Evolutionary conservation across 2,113 vertebrate genomes (phyloP), one percentile per base, ranked within the genome.

Genomic region (Chunga burmeisteri): DNA sequence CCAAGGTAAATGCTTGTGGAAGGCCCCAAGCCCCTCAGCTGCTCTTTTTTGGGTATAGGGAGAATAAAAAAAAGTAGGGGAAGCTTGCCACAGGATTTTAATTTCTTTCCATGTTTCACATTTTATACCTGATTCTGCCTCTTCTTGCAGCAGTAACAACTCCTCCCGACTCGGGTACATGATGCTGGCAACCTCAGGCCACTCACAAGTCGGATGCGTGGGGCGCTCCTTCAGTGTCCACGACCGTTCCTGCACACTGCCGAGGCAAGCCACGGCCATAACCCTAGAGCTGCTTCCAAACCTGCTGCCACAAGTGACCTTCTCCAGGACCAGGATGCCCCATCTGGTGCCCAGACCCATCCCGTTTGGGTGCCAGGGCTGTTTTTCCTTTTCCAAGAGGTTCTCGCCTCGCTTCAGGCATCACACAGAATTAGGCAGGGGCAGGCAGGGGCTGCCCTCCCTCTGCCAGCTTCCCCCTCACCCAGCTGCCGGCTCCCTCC

Each of bases 121-220:
- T 73, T 40, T 68, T 52, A n/a, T 46, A 36, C 15, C 55, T 29
- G 34, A 46, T 84, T 81, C 36, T 88, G 46, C 52, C 47, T 67
- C 71, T 42, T 92, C 59, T 56, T 49, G 59, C 38, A 75, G 63
- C 65, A 65, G 32, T 25, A 59, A 52, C 55, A 50, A 20, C 13
- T 75, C 21, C n/a, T 72, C 47, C 38, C 3, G 15, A 3, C 27
- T 56, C 3, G 1, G 38, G 18, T 40, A 23, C 8, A 1, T 1
- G 32, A 52, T 11, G 22, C 18, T 10, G 7, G 70, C 73, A 71
- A 15, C 47, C 32, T 20, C 85, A 82, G 52, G 40, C 78, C 78
- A 77, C 58, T 22, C 20, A 59, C n/a, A 52, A 6, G 38, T 29
- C 2, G 1, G 8, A 34, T 1, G 0, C 2, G 0, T 29, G 44